phyloP scores from a whole-genome alignment of 1,140 invertebrate species.

The Dreissena rostriformis region DNA sequence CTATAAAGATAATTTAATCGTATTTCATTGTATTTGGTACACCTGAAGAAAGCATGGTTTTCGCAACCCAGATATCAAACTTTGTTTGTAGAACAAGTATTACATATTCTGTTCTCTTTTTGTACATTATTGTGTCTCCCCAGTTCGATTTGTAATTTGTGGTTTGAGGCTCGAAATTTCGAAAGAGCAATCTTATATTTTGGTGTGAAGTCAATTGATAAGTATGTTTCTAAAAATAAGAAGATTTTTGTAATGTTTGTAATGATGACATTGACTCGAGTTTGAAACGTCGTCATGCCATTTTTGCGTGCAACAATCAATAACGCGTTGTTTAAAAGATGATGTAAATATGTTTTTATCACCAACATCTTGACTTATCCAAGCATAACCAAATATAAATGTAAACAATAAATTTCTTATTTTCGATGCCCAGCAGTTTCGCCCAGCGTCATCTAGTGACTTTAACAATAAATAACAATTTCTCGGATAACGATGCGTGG shows the following conservation, averaged over 20 bases:
- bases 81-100: neutral
- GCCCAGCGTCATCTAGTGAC: constrained; percentile 4
- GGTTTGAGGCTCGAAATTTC: constrained; percentile 12
- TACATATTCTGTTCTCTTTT: neutral
- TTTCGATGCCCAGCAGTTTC: constrained; percentile 6
- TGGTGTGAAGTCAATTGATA: neutral
- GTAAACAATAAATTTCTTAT: constrained; percentile 18
- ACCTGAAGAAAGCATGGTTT: too few relatives aligned
- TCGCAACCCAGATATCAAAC: too few relatives aligned
- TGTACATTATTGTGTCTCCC: constrained; percentile 14
- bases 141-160: constrained; percentile 13
- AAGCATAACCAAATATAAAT: constrained; percentile 29
- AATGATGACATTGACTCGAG: neutral
- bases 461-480: constrained; percentile 41
- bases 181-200: neutral
- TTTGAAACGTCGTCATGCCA: neutral
- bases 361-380: constrained; percentile 4
- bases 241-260: constrained; percentile 6
- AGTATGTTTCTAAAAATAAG: neutral
- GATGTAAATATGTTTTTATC: constrained; percentile 3
- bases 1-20: too few relatives aligned
- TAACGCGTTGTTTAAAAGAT: constrained; percentile 34
- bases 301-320: constrained; percentile 13
- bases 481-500: constrained; percentile 6
- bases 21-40: too few relatives aligned